phyloP scores from a whole-genome alignment of 2,888 invertebrate genomes.

The Caradrina kadenii region DNA sequence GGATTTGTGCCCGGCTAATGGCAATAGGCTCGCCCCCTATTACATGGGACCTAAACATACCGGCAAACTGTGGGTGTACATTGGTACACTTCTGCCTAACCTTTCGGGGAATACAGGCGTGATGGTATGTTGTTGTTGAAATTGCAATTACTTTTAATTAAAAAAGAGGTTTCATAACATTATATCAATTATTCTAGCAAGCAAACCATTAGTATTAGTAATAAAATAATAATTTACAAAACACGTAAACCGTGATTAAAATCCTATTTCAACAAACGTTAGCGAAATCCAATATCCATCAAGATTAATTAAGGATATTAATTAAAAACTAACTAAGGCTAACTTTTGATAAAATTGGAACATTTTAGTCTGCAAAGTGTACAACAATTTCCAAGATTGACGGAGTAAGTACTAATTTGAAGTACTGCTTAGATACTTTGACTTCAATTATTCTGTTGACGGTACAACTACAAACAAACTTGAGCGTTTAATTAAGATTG shows the following conservation, averaged over 20 bases:
- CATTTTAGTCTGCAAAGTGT: slow-evolving; percentile 33
- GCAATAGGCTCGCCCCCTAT: too few species aligned
- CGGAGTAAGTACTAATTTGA: slow-evolving; percentile 37
- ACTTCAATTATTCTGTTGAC: slow-evolving; percentile 46
- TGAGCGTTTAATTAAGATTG: slow-evolving; percentile 62
- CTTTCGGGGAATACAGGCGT: too few species aligned
- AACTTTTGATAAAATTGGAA: slow-evolving; percentile 33
- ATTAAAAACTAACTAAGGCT: slow-evolving; percentile 26
- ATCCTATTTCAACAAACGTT: slow-evolving; percentile 5
- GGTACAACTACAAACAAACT: slow-evolving; percentile 55
- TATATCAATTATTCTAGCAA: background rate
- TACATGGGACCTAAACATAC: too few species aligned
- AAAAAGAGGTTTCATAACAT: too few species aligned
- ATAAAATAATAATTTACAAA: background rate
- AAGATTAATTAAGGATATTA: slow-evolving; percentile 25
- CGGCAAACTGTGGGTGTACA: too few species aligned
- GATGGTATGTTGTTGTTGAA: too few species aligned
- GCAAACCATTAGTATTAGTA: background rate
- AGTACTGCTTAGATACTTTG: slow-evolving; percentile 40
- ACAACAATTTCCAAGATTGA: slow-evolving; percentile 45
- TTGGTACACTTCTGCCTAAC: too few species aligned
- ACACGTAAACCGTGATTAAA: background rate
- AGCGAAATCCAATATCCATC: slow-evolving; percentile 18
- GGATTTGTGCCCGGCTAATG: too few species aligned
- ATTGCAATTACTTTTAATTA: background rate